Evolutionary conservation across 2,797 vertebrate species (phyloP).

Genomic region (Lepidocolaptes lacrymiger): DNA sequence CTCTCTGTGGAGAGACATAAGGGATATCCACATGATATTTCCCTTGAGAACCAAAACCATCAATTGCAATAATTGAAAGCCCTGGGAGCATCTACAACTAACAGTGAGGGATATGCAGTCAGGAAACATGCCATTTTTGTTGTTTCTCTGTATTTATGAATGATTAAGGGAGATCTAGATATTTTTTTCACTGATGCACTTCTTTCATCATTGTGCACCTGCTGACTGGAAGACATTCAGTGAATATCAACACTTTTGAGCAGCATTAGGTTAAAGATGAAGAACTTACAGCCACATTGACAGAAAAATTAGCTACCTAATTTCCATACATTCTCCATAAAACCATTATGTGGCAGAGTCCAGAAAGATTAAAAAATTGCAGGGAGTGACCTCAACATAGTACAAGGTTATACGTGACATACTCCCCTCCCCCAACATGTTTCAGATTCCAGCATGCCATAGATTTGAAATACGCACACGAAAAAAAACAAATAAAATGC

Average conservation of each 20-base stretch:
- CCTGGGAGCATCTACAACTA: background rate
- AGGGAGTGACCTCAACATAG: background rate
- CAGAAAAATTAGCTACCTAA: background rate
- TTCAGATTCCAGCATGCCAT: background rate
- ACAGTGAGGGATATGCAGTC: background rate
- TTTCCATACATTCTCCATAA: background rate
- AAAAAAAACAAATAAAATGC: background rate
- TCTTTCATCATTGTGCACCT: background rate
- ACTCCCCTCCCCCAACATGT: fast-evolving
- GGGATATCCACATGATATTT: background rate
- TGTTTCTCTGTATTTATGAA: slow-evolving; percentile 14
- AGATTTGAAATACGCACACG: background rate
- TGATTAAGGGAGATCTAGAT: slow-evolving; percentile 16
- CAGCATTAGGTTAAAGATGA: background rate
- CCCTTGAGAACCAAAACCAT: background rate
- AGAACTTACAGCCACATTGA: background rate
- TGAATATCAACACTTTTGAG: background rate
- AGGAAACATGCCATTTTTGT: slow-evolving; percentile 3
- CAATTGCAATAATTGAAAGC: background rate
- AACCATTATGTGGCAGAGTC: background rate
- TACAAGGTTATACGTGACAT: background rate
- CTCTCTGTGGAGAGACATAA: background rate
- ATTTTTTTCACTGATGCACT: background rate
- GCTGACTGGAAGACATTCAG: background rate
- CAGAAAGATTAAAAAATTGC: background rate